These are phyloP conservation scores for Protobothrops mucrosquamatus DNA, from an alignment of 2,113 vertebrate genomes.

Conservation along the genomic window DNA sequence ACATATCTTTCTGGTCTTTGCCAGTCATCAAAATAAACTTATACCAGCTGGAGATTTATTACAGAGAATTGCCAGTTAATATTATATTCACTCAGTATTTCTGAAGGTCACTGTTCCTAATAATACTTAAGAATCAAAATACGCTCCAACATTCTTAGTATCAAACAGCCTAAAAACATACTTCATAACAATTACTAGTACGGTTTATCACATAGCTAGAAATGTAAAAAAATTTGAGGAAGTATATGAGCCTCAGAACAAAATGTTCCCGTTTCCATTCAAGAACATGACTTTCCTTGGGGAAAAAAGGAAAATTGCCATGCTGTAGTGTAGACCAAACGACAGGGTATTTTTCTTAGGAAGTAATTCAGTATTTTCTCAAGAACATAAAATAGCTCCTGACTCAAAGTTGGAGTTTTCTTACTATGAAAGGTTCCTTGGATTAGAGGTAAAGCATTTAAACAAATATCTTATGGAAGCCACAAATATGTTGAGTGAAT, in stretches of 20 bases:
- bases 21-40: neutral
- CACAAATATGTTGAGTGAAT: slow-evolving; percentile 21
- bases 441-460: slow-evolving; percentile 21
- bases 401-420: slow-evolving; percentile 44
- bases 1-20: neutral
- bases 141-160: slow-evolving; percentile 10
- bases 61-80: neutral
- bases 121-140: neutral
- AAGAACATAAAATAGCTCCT: slow-evolving; percentile 20
- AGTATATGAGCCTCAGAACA: slow-evolving; percentile 31
- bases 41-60: neutral
- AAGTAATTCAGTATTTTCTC: slow-evolving; percentile 50
- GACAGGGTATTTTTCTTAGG: slow-evolving; percentile 33
- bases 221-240: slow-evolving; percentile 28
- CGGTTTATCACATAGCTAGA: slow-evolving; percentile 28
- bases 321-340: slow-evolving; percentile 31
- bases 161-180: slow-evolving; percentile 37
- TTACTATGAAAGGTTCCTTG: slow-evolving; percentile 9
- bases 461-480: neutral
- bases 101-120: neutral
- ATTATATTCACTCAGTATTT: neutral
- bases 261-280: slow-evolving; percentile 3
- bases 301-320: slow-evolving; percentile 38
- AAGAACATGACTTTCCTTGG: neutral
- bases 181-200: slow-evolving; percentile 21